Conservation (phyloP, 2,888 invertebrate species). For the Stratiomys singularior region DNA sequence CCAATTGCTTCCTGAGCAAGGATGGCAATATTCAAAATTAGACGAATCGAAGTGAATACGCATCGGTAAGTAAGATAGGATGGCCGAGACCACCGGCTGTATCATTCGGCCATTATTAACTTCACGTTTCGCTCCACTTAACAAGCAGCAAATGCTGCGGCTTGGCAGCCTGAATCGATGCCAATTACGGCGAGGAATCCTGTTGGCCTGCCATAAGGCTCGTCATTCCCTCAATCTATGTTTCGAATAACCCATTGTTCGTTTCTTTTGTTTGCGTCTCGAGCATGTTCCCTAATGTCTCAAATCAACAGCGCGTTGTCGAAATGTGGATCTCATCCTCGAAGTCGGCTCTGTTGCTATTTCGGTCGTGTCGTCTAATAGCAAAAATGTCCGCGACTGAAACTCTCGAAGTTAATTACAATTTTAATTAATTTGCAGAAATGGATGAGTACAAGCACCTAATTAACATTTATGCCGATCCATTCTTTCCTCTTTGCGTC, state of each 20-base stretch:
- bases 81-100: too few relatives aligned
- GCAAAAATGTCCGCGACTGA: slow-evolving; percentile 31
- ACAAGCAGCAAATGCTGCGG: not conserved
- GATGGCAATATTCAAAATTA: too few relatives aligned
- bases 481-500: slow-evolving; percentile 8
- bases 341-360: not conserved
- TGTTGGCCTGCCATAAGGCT: not conserved
- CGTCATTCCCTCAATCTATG: slow-evolving; percentile 3
- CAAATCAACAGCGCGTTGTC: not conserved
- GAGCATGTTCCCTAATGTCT: not conserved
- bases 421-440: slow-evolving; percentile 43
- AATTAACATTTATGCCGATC: slow-evolving; percentile 42
- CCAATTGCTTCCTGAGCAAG: too few relatives aligned
- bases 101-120: not conserved
- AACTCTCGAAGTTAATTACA: slow-evolving; percentile 38
- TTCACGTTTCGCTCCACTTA: slow-evolving; percentile 2
- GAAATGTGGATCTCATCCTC: not conserved
- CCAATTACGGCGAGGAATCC: not conserved
- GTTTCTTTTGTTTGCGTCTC: not conserved
- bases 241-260: slow-evolving; percentile 11
- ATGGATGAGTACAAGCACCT: slow-evolving; percentile 35
- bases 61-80: too few relatives aligned
- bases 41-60: too few relatives aligned
- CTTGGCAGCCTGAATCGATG: not conserved
- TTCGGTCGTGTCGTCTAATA: slow-evolving; percentile 10